Evolutionary conservation across 2,888 invertebrate genomes (phyloP).

Genomic region (Hemithea aestivaria): DNA sequence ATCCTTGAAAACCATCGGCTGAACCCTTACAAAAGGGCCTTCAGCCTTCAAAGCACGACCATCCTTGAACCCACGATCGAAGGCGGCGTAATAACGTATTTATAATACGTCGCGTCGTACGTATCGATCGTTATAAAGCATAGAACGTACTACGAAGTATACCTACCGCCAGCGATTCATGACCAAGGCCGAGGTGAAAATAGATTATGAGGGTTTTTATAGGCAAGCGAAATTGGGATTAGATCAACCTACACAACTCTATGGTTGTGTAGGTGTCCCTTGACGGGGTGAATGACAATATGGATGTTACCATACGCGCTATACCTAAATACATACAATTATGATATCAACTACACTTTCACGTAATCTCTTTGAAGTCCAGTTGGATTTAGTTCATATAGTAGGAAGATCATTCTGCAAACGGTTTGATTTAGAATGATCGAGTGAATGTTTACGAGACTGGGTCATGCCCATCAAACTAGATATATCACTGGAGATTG

Average conservation of each 20-base stretch:
- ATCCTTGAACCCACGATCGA: slow-evolving; percentile 53
- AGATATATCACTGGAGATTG: no score
- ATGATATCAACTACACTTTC: no score
- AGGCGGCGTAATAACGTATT: slow-evolving; percentile 34
- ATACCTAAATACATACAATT: no score
- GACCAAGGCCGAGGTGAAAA: slow-evolving; percentile 54
- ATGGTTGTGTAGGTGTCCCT: slow-evolving; percentile 2
- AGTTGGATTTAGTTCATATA: no score
- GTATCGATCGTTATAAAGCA: slow-evolving; percentile 20
- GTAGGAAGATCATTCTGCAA: no score
- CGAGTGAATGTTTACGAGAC: no score
- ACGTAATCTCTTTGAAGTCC: no score
- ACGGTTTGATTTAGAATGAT: no score
- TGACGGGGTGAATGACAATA: slow-evolving; percentile 8
- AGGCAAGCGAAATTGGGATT: slow-evolving; percentile 18
- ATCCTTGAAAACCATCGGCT: slow-evolving; percentile 21
- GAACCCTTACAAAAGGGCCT: slow-evolving; percentile 17
- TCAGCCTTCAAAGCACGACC: slow-evolving; percentile 26
- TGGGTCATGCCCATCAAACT: no score
- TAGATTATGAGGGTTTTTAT: slow-evolving; percentile 36
- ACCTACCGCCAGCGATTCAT: slow-evolving; percentile 40
- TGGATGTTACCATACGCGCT: no score
- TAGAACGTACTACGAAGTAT: slow-evolving; percentile 20
- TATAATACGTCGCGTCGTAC: slow-evolving; percentile 28
- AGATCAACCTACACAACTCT: slow-evolving; percentile 10